Conservation (phyloP, 2,888 invertebrate genomes). For the Xylota segnis region DNA sequence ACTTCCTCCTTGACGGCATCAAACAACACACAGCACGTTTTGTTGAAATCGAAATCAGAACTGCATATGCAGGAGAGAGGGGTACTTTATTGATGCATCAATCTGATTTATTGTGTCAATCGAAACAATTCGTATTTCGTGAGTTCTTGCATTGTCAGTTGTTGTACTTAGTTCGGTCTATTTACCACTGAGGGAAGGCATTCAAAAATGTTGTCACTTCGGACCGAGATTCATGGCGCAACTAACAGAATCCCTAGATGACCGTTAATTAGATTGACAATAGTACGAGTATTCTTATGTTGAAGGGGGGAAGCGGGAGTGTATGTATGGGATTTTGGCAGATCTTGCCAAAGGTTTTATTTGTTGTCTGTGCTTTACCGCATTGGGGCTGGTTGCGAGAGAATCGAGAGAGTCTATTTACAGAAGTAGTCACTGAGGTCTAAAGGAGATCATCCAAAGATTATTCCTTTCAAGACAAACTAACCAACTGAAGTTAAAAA, state of each 20-base stretch:
- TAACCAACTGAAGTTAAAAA: no score
- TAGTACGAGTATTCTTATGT: neutral
- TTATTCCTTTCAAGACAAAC: no score
- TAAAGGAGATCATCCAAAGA: no score
- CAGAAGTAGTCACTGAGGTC: no score
- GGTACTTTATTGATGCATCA: neutral
- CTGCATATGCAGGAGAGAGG: neutral
- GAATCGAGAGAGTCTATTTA: no score
- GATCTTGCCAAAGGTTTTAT: slow-evolving; percentile 22
- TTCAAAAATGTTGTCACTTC: slow-evolving; percentile 33
- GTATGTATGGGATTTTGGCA: slow-evolving; percentile 10
- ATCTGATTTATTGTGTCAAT: neutral
- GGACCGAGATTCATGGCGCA: slow-evolving; percentile 24
- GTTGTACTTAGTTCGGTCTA: slow-evolving; percentile 24
- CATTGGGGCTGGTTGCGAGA: neutral
- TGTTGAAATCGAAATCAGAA: slow-evolving; percentile 18
- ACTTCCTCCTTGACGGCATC: slow-evolving; percentile 17
- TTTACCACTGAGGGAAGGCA: slow-evolving; percentile 45
- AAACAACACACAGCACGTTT: slow-evolving; percentile 28
- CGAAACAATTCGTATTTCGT: slow-evolving; percentile 7
- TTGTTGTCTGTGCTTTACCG: slow-evolving; percentile 31
- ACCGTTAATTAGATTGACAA: slow-evolving; percentile 69
- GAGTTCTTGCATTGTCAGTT: slow-evolving; percentile 23
- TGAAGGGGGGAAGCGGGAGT: neutral
- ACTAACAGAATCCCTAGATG: slow-evolving; percentile 70